Percentiles rank a stretch among this genome's conserved stretches.
These are phyloP conservation scores for Macrotis lagotis DNA, from an alignment of 2,113 vertebrate genomes.

Conservation along the genomic window DNA sequence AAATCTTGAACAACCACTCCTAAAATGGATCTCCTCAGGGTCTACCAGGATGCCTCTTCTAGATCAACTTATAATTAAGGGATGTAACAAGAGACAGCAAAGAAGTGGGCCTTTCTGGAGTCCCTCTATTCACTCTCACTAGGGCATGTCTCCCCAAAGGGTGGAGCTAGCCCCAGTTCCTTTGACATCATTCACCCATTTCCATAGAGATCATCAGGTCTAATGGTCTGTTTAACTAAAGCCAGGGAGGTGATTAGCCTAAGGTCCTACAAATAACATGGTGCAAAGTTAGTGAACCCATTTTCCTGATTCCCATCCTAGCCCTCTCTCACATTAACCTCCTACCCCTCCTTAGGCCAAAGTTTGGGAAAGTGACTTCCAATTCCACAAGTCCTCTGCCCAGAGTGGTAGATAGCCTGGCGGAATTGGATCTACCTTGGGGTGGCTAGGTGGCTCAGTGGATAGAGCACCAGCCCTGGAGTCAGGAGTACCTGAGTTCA, in stretches of 20 bases:
- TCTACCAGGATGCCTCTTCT: neutral
- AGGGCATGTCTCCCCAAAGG: neutral
- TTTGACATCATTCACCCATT: neutral
- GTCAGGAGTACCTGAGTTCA: no score
- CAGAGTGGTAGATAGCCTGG: neutral
- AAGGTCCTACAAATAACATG: neutral
- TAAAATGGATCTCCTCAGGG: neutral
- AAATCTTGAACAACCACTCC: neutral
- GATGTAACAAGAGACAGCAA: neutral
- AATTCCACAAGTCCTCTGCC: neutral
- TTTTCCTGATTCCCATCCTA: neutral
- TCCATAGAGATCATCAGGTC: neutral
- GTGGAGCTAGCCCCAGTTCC: neutral
- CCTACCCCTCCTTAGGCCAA: neutral
- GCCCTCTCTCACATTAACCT: neutral
- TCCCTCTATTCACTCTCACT: neutral
- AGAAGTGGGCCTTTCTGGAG: neutral
- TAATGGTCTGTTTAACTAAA: neutral
- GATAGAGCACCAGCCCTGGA: no score
- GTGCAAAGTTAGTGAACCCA: neutral
- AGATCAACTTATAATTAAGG: neutral
- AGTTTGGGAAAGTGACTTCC: neutral
- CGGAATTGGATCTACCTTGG: no score
- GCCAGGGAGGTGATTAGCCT: neutral
- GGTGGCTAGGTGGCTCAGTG: no score